Conservation (phyloP, 64 coral and sea anemone genomes). For the Porites lutea region DNA sequence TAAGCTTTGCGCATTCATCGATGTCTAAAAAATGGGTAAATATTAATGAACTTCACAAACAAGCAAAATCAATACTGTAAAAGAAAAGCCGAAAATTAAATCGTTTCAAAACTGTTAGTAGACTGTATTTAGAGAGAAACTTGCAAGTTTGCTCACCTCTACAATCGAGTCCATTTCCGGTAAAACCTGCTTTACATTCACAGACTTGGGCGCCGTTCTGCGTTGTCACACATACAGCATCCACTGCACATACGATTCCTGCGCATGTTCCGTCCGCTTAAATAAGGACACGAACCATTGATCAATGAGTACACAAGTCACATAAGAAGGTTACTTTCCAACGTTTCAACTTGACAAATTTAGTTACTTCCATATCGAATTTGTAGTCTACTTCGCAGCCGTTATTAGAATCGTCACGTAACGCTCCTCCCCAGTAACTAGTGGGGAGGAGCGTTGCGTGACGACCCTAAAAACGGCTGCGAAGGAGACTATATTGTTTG, state of each 20-base stretch:
- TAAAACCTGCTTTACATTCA: slow-evolving; percentile 78
- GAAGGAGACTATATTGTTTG: too few relatives aligned
- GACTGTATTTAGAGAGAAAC: not conserved
- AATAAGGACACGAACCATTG: not conserved
- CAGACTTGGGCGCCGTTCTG: slow-evolving; percentile 59
- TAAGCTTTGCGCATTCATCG: slow-evolving; percentile 44
- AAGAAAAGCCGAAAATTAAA: not conserved
- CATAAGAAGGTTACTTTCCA: too few relatives aligned
- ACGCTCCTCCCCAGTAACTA: too few relatives aligned
- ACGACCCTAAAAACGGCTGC: too few relatives aligned
- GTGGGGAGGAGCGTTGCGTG: too few relatives aligned
- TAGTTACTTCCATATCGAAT: too few relatives aligned
- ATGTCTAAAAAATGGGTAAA: slow-evolving; percentile 1
- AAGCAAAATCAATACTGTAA: not conserved
- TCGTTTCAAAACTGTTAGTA: too few relatives aligned
- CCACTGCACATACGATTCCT: slow-evolving; percentile 77
- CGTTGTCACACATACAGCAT: slow-evolving; percentile 69
- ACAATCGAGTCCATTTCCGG: slow-evolving; percentile 72
- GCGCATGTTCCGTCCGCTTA: slow-evolving; percentile 90
- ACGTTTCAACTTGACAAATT: too few relatives aligned
- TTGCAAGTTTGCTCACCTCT: slow-evolving; percentile 38
- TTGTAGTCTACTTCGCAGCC: too few relatives aligned
- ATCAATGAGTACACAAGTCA: not conserved
- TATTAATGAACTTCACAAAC: not conserved
- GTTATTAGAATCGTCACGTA: too few relatives aligned